Evolutionary conservation across 2,797 vertebrate species (phyloP).

Genomic region (Arrhamphus sclerolepis): DNA sequence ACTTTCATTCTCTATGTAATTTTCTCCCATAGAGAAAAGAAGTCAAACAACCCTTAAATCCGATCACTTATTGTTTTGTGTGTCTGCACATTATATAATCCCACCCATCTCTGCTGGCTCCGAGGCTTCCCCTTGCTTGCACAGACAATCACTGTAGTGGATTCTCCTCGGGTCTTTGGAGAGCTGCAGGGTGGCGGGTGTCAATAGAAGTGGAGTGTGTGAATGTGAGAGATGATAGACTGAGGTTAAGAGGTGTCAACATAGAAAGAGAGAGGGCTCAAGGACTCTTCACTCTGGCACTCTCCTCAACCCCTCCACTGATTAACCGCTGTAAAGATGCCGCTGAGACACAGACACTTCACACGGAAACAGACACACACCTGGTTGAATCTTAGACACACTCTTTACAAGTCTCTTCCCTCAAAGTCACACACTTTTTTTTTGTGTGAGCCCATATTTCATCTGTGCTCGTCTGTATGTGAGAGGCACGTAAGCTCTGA

Average conservation of each 20-base stretch:
- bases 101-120: slow-evolving; percentile 53
- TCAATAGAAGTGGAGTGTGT: slow-evolving; percentile 75
- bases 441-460: slow-evolving; percentile 43
- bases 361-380: slow-evolving; percentile 37
- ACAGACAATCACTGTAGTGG: slow-evolving; percentile 68
- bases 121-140: slow-evolving; percentile 45
- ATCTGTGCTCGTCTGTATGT: slow-evolving; percentile 42
- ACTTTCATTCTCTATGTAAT: slow-evolving; percentile 5
- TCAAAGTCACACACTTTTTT: slow-evolving; percentile 26
- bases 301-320: slow-evolving; percentile 75
- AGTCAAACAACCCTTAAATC: slow-evolving; percentile 35
- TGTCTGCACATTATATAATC: slow-evolving; percentile 59
- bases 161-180: slow-evolving; percentile 74
- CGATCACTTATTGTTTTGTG: slow-evolving; percentile 34
- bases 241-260: slow-evolving; percentile 85
- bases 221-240: slow-evolving; percentile 80
- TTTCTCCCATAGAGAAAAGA: slow-evolving; percentile 16
- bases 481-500: slow-evolving; percentile 58
- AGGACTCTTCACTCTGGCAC: slow-evolving; percentile 80
- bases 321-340: slow-evolving; percentile 79
- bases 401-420: slow-evolving; percentile 23
- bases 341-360: slow-evolving; percentile 63
- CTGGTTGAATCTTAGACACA: slow-evolving; percentile 1
- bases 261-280: slow-evolving; percentile 71
- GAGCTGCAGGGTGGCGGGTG: slow-evolving; percentile 75